Evolutionary conservation across 2,113 vertebrate species (phyloP).

Genomic region (Pongo pygmaeus): DNA sequence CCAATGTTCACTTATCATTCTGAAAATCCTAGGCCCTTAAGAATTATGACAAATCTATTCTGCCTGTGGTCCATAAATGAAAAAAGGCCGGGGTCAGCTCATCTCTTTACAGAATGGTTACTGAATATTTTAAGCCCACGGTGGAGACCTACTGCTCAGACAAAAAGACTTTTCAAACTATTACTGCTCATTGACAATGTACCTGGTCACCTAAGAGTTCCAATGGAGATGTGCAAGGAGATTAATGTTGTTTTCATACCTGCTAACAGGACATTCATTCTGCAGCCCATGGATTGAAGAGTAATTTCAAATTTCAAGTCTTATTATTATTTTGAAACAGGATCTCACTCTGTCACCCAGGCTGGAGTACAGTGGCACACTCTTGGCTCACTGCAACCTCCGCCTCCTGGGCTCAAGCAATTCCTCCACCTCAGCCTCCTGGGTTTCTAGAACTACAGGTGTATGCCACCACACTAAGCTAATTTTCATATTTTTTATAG

Average conservation of each 20-base stretch:
- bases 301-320: not conserved
- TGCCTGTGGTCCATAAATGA: not conserved
- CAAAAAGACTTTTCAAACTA: not conserved
- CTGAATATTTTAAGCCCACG: not conserved
- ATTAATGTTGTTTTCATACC: not conserved
- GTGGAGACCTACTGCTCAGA: not conserved
- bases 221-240: not conserved
- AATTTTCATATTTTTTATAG: too few species aligned
- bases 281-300: not conserved
- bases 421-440: too few species aligned
- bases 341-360: too few species aligned
- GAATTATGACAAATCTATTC: not conserved
- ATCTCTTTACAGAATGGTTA: not conserved
- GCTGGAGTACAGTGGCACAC: too few species aligned
- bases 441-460: too few species aligned
- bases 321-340: too few species aligned
- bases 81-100: not conserved
- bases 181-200: not conserved
- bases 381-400: too few species aligned
- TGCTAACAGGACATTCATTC: not conserved
- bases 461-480: too few species aligned
- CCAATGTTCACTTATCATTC: not conserved
- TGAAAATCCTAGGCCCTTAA: not conserved
- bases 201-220: not conserved
- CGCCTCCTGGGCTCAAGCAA: too few species aligned